phyloP scores from a whole-genome alignment of 2,888 invertebrate genomes.

The Plusia festucae region DNA sequence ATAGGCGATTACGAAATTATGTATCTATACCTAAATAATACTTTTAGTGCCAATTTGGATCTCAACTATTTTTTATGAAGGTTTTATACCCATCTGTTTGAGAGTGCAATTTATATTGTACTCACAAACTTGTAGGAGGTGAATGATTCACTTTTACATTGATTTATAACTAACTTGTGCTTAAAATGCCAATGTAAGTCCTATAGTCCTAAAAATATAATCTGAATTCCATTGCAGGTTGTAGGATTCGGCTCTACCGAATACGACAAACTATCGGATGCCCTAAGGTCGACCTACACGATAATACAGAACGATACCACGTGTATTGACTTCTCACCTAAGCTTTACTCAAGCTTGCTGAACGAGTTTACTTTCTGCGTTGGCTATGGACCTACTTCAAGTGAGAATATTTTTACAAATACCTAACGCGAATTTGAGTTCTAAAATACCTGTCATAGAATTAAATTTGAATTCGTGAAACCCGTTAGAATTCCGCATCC shows the following conservation, averaged over 20 bases:
- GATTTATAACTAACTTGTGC: neutral
- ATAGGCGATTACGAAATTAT: no score
- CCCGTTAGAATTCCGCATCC: no score
- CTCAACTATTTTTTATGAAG: neutral
- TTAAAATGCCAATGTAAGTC: neutral
- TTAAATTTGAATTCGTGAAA: no score
- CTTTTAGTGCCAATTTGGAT: no score
- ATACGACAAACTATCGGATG: conserved; percentile 84
- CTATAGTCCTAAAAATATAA: no score
- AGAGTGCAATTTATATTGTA: neutral
- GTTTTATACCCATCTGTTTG: neutral
- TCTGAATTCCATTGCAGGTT: conserved; percentile 70
- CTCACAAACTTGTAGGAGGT: neutral
- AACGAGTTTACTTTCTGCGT: conserved; percentile 91
- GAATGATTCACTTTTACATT: neutral
- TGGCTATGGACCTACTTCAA: conserved; percentile 87
- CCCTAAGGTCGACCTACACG: conserved; percentile 83
- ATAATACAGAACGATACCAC: conserved; percentile 85
- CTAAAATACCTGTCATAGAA: no score
- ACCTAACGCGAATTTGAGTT: no score
- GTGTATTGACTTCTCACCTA: conserved; percentile 83
- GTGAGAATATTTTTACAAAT: no score
- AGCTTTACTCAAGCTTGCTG: conserved; percentile 86
- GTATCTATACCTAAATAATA: no score
- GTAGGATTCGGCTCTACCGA: conserved; percentile 91